Evolutionary conservation across 2,888 invertebrate genomes (phyloP), one percentile per base, ranked within the genome.

Genomic region (Drosophila phalerata): DNA sequence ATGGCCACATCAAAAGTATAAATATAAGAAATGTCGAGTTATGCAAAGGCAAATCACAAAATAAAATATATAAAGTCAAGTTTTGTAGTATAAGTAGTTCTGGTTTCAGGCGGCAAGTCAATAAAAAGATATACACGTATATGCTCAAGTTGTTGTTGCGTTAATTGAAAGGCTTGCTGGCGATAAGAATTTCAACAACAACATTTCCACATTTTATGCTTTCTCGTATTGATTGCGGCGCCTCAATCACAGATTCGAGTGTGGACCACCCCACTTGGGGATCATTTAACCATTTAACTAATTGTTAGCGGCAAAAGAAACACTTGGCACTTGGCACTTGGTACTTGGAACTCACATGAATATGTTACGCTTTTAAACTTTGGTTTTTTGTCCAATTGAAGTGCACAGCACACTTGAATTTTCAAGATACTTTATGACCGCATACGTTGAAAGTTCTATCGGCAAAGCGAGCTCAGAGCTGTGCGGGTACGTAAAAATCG

Each of bases 401-500:
- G 51, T 47, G 32, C 55, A 61, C 40, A 48, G 48, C 22, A 32
- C 69, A 69, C 56, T 70, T 68, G 51, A 55, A 77, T 52, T 37
- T 65, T 65, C 8, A 57, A 60, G 60, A 60, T 60, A 56, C 52
- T 65, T 66, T 72, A 49, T 55, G 60, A 63, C 42, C 60, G 61
- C 61, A 49, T 64, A n/a, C 28, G 45, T 51, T 17, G 30, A 61
- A 61, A 32, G 68, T 78, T 76, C 79, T 73, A 22, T n/a, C 40
- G 49, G 6, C 40, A 28, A 40, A 55, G 57, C 83, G 64, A 69
- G 65, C 78, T 28, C 49, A 56, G 66, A 79, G 76, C 73, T 85
- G 82, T 76, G 88, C 82, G 79, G 71, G 83, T 82, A 79, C 64
- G 85, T 80, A 67, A 81, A 85, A 89, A 85, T 85, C 88, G 56